These are phyloP conservation scores for Campoletis raptor DNA, from an alignment of 2,888 invertebrate genomes.

Conservation along the genomic window DNA sequence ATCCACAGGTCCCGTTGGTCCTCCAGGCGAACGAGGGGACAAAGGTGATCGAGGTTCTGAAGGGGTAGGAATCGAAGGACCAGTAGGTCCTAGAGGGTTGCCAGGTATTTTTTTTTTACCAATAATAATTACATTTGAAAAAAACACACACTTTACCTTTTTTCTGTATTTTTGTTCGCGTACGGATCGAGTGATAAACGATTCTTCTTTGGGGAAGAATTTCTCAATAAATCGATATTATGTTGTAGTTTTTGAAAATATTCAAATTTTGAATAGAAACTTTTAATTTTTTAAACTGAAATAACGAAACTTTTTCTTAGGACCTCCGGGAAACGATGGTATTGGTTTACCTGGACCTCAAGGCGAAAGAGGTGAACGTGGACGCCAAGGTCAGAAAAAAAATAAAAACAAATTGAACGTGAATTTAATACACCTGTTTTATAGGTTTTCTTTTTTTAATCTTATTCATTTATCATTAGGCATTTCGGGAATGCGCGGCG, in stretches of 20 bases:
- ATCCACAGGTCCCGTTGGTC: slow-evolving; percentile 87
- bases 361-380: slow-evolving; percentile 92
- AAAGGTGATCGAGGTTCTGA: slow-evolving; percentile 90
- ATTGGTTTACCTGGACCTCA: slow-evolving; percentile 89
- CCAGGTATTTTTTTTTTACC: slow-evolving; percentile 86
- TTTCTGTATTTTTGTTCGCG: too few relatives aligned
- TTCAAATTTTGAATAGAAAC: too few relatives aligned
- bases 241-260: too few relatives aligned
- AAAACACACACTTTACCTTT: too few relatives aligned
- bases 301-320: slow-evolving; percentile 78
- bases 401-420: background rate
- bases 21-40: slow-evolving; percentile 89
- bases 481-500: slow-evolving; percentile 86
- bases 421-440: background rate
- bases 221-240: too few relatives aligned
- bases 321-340: slow-evolving; percentile 89
- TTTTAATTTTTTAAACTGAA: background rate
- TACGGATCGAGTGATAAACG: too few relatives aligned
- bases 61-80: slow-evolving; percentile 91
- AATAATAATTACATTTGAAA: too few relatives aligned
- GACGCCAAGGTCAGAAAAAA: slow-evolving; percentile 88
- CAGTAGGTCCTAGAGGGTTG: slow-evolving; percentile 89
- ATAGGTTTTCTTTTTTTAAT: slow-evolving; percentile 31
- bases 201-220: too few relatives aligned
- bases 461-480: slow-evolving; percentile 76